Percentiles rank a stretch among this genome's conserved stretches.
Evolutionary conservation across 2,888 invertebrate genomes (phyloP).

Genomic region (Mechanitis messenoides): DNA sequence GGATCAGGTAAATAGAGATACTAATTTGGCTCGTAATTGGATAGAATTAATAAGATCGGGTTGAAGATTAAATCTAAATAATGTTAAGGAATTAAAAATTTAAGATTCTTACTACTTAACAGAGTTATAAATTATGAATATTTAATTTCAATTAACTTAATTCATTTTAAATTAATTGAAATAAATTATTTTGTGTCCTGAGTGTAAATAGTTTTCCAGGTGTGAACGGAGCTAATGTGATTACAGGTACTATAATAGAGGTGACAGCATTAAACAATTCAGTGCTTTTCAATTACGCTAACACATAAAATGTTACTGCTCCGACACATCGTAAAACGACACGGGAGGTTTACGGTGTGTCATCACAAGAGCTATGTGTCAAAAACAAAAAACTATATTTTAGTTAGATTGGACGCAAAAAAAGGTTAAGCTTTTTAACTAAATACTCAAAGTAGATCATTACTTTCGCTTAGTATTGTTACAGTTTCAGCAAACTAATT

Average conservation of each 20-base stretch:
- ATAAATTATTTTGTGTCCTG: not conserved
- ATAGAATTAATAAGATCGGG: conserved; percentile 1
- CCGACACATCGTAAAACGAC: conserved; percentile 24
- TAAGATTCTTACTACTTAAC: not conserved
- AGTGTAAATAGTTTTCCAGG: not conserved
- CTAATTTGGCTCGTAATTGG: not conserved
- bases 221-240: conserved; percentile 5
- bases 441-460: too few relatives aligned
- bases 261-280: conserved; percentile 22
- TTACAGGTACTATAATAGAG: conserved; percentile 12
- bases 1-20: conserved; percentile 9
- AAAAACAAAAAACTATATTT: too few relatives aligned
- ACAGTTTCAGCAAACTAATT: conserved; percentile 5
- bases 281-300: conserved; percentile 23
- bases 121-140: not conserved
- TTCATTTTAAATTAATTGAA: not conserved
- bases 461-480: too few relatives aligned
- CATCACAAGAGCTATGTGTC: too few relatives aligned
- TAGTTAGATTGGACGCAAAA: too few relatives aligned
- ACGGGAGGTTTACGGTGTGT: conserved; percentile 19
- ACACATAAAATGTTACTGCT: conserved; percentile 23
- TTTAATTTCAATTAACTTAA: too few relatives aligned
- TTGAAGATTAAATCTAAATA: conserved; percentile 1
- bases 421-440: too few relatives aligned
- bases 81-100: too few relatives aligned